Evolutionary conservation across 2,888 invertebrate genomes (phyloP), one percentile per base, ranked within the genome.

Genomic region (Troglohyphantes excavatus): DNA sequence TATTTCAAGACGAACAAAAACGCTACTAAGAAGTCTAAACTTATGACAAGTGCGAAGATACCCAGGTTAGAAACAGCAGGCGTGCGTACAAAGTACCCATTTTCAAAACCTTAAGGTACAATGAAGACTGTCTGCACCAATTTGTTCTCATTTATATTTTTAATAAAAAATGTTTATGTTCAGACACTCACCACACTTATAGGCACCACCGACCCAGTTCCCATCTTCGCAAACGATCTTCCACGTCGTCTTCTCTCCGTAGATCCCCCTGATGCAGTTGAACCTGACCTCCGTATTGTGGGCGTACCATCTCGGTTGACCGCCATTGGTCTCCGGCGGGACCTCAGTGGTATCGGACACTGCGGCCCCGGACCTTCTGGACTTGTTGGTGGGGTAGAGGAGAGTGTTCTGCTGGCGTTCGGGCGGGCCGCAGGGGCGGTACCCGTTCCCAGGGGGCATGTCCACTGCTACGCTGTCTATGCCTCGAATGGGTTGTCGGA

Each of bases 191-290:
- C 97, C 97, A 93, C 97, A 97, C 92, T 95, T 96, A 89, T 96
- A 95, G 76, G 96, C 96, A 92, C 96, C 95, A 26, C 97, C 97
- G 90, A 96, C 95, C 97, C 97, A 97, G 92, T 95, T 95, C 0
- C 97, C 97, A 92, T 97, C 96, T 93, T 97, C 96, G 92, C 97
- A 97, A 84, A 96, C 95, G 27, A 97, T 96, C 92, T 96, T 96
- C 97, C 97, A 97, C 0, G 96, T 96, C 29, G 96, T 96, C 92
- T 96, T 96, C 93, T 97, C 97, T 0, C 96, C 96, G 94, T 96
- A 96, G 65, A 96, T 96, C 91, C 81, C 91, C 5, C 96, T 96
- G 91, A 97, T 96, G 93, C 97, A 97, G 92, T 96, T 95, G 93
- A 97, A 97, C 6, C 96, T 96, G 76, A 97, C 96, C 94, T 97